Evolutionary conservation across 2,888 invertebrate genomes (phyloP).

Genomic region (Aleiodes alternator): DNA sequence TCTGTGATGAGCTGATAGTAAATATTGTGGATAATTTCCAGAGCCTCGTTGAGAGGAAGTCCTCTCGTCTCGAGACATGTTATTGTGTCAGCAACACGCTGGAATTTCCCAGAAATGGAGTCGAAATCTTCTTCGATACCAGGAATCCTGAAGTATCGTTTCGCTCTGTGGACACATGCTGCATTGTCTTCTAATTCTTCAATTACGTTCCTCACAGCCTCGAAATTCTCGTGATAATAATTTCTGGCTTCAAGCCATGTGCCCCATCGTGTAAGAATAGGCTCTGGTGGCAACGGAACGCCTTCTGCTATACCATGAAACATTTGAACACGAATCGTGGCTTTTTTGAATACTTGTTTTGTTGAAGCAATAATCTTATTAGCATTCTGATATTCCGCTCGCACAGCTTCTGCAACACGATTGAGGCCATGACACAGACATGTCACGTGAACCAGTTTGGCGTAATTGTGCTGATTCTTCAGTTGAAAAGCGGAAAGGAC

Average conservation of each 20-base stretch:
- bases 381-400: too few relatives aligned
- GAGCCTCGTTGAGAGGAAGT: background rate
- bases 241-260: constrained; percentile 7
- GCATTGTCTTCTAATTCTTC: constrained; percentile 8
- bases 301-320: constrained; percentile 8
- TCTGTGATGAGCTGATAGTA: background rate
- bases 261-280: constrained; percentile 16
- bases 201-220: constrained; percentile 1
- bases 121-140: constrained; percentile 3
- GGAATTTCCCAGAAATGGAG: background rate
- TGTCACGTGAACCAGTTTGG: constrained; percentile 26
- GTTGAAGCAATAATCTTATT: background rate
- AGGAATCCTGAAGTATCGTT: background rate
- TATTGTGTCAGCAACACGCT: background rate
- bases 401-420: constrained; percentile 3
- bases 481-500: constrained; percentile 1
- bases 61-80: constrained; percentile 4
- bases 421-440: constrained; percentile 32
- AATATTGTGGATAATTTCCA: background rate
- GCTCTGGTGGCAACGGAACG: constrained; percentile 19
- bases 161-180: background rate
- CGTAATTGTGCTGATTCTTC: constrained; percentile 3
- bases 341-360: constrained; percentile 29
- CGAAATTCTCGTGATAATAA: constrained; percentile 20
- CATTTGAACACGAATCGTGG: constrained; percentile 1